phyloP scores from a whole-genome alignment of 1,140 invertebrate species.

The Neocloeon triangulifer region DNA sequence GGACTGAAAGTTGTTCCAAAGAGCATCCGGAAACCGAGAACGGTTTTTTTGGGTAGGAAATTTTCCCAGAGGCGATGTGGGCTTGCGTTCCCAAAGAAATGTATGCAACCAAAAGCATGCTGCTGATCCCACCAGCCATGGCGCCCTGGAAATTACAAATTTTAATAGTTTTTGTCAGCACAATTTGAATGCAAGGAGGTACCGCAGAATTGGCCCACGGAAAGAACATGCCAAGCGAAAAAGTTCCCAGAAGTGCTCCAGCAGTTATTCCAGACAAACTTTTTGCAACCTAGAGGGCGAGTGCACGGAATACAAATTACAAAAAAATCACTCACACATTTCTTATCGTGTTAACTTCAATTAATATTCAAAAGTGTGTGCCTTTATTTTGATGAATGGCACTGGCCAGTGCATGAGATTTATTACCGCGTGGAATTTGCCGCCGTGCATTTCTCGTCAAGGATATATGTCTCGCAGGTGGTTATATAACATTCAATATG shows the following conservation, averaged over 20 bases:
- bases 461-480: no score
- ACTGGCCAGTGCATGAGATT: conserved; percentile 1
- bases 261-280: conserved; percentile 60
- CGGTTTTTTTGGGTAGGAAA: conserved; percentile 18
- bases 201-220: conserved; percentile 50
- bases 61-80: conserved; percentile 16
- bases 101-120: conserved; percentile 27
- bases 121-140: conserved; percentile 26
- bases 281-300: conserved; percentile 41
- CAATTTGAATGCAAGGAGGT: no score
- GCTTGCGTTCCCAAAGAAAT: conserved; percentile 29
- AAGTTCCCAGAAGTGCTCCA: conserved; percentile 63
- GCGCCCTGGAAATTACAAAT: conserved; percentile 28
- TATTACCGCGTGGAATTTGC: conserved; percentile 5
- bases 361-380: no score
- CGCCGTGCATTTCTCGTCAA: not conserved
- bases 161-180: no score
- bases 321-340: no score
- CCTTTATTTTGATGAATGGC: conserved; percentile 1
- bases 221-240: conserved; percentile 62
- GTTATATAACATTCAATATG: no score
- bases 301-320: no score
- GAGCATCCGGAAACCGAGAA: conserved; percentile 16
- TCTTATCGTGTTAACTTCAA: no score
- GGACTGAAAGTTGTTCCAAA: conserved; percentile 7